Conservation (phyloP, 2,797 vertebrate genomes). For the Percopsis omiscomaycus region DNA sequence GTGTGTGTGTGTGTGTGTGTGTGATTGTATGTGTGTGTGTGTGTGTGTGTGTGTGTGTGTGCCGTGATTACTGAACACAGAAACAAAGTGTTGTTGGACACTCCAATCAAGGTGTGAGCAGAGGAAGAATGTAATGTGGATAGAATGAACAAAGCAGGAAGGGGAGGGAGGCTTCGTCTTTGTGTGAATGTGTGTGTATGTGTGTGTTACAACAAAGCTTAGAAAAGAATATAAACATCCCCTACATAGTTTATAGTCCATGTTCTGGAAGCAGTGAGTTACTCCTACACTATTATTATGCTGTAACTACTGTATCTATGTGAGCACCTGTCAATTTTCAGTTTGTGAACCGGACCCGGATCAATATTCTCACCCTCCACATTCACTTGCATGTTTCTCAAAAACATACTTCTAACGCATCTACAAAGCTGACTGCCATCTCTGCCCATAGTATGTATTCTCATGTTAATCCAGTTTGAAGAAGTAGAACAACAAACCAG, state of each 20-base stretch:
- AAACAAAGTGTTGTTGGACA: constrained; percentile 53
- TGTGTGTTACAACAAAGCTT: background rate
- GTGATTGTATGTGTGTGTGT: constrained; percentile 31
- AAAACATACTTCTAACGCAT: too few species aligned
- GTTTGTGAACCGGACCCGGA: too few species aligned
- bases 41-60: constrained; percentile 20
- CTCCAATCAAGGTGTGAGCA: constrained; percentile 60
- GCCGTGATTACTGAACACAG: constrained; percentile 65
- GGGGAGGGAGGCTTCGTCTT: background rate
- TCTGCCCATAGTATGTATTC: too few species aligned
- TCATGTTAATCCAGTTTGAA: too few species aligned
- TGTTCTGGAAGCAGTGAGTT: background rate
- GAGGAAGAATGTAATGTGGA: constrained; percentile 6
- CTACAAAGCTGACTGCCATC: too few species aligned
- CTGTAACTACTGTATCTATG: background rate
- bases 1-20: constrained; percentile 1
- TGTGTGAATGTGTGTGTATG: constrained; percentile 12
- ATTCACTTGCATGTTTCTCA: too few species aligned
- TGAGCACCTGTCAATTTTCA: too few species aligned
- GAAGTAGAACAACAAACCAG: too few species aligned
- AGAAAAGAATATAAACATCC: background rate
- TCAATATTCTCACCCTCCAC: too few species aligned
- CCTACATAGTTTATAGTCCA: too few species aligned
- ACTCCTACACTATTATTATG: background rate
- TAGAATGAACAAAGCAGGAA: background rate